Evolutionary conservation across 2,888 invertebrate genomes (phyloP).

Genomic region (Barypeithes pellucidus): DNA sequence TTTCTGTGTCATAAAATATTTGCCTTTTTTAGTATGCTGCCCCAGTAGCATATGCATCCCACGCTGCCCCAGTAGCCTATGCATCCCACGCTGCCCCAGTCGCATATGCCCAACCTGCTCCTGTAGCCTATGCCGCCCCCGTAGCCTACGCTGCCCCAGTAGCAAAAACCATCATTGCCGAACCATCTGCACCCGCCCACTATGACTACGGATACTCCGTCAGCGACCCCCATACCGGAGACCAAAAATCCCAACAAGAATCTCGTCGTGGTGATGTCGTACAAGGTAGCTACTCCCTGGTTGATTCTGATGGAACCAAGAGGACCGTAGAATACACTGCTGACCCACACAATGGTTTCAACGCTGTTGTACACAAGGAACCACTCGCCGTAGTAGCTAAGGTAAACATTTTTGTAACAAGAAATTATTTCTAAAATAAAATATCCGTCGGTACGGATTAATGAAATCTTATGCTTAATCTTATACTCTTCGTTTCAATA

Average conservation of each 20-base stretch:
- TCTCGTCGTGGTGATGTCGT: conserved; percentile 72
- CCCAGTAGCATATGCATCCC: not conserved
- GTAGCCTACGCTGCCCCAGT: conserved; percentile 58
- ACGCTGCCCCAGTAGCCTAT: no score
- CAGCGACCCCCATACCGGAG: conserved; percentile 69
- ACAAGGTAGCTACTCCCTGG: conserved; percentile 72
- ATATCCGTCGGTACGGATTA: no score
- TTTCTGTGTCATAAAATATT: not conserved
- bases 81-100: no score
- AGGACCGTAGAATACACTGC: conserved; percentile 74
- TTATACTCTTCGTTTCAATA: no score
- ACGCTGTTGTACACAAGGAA: conserved; percentile 72
- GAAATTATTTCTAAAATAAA: no score
- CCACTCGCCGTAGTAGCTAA: conserved; percentile 62
- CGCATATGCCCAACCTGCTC: no score
- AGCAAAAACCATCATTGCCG: conserved; percentile 57
- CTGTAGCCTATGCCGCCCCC: not conserved
- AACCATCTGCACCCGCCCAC: conserved; percentile 61
- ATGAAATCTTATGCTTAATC: no score
- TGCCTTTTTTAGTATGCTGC: not conserved
- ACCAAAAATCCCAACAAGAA: conserved; percentile 73
- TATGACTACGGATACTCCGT: conserved; percentile 62
- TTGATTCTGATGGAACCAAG: conserved; percentile 73
- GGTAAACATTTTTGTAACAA: not conserved
- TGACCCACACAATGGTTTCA: conserved; percentile 73